Percentiles rank a stretch among this genome's conserved stretches.
Evolutionary conservation across 2,113 vertebrate genomes (phyloP).

Genomic region (Hepsetus odoe): DNA sequence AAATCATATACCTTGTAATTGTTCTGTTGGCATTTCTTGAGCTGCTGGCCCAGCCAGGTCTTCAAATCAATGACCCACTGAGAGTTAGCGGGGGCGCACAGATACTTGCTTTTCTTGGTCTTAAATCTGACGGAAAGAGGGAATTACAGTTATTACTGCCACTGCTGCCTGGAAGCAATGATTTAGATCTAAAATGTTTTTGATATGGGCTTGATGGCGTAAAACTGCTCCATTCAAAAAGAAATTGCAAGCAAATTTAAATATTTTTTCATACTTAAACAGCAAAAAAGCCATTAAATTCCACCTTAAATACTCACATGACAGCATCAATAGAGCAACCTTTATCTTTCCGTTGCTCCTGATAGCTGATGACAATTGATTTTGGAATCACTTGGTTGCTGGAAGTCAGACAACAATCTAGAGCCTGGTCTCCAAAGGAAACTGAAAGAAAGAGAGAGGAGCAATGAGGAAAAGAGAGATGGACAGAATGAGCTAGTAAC

Average conservation of each 20-base stretch:
- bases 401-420: slow-evolving; percentile 59
- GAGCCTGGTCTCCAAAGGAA: slow-evolving; percentile 35
- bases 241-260: too few relatives aligned
- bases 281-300: too few relatives aligned
- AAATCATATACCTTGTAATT: slow-evolving; percentile 32
- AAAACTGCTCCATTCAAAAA: too few relatives aligned
- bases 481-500: neutral
- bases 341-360: slow-evolving; percentile 18
- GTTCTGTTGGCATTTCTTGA: neutral
- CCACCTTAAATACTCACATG: slow-evolving; percentile 47
- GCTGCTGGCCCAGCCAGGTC: neutral
- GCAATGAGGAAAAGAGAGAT: neutral
- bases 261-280: too few relatives aligned
- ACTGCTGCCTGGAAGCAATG: neutral
- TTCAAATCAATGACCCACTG: slow-evolving; percentile 37
- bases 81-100: slow-evolving; percentile 43
- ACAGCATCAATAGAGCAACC: slow-evolving; percentile 52
- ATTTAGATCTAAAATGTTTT: neutral
- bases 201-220: too few relatives aligned
- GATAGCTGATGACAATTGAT: slow-evolving; percentile 27
- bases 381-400: slow-evolving; percentile 15
- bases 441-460: slow-evolving; percentile 33
- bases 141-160: neutral
- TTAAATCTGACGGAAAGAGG: slow-evolving; percentile 49
- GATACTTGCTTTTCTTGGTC: slow-evolving; percentile 35